Evolutionary conservation across 2,113 vertebrate species (phyloP).

Genomic region (Chlorodrepanis virens): DNA sequence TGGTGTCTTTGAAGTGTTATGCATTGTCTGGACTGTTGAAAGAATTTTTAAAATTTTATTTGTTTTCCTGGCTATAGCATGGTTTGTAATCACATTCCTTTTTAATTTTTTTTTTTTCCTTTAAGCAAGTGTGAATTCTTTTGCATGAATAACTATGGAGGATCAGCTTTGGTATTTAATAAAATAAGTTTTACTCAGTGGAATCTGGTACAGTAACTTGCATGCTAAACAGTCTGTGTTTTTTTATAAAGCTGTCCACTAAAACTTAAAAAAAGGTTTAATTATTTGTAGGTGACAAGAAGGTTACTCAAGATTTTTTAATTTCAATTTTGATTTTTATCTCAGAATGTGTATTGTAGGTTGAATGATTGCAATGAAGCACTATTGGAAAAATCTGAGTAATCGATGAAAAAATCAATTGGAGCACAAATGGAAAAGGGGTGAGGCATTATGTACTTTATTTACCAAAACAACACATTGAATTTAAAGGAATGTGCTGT

Average conservation of each 20-base stretch:
- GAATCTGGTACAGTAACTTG: neutral
- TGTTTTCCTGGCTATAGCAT: neutral
- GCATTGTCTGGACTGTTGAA: neutral
- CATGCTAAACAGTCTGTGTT: neutral
- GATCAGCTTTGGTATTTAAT: neutral
- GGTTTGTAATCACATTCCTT: constrained; percentile 15
- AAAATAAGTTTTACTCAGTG: constrained; percentile 34
- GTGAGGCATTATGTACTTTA: neutral
- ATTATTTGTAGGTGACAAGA: constrained; percentile 14
- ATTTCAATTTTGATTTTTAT: neutral
- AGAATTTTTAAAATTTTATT: neutral
- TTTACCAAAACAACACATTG: neutral
- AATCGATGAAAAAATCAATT: neutral
- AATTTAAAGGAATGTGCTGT: neutral
- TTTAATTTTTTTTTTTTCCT: constrained; percentile 21
- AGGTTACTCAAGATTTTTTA: neutral
- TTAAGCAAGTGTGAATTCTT: constrained; percentile 5
- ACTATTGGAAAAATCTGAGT: neutral
- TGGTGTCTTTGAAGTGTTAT: neutral
- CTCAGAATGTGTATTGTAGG: neutral
- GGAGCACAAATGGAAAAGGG: neutral
- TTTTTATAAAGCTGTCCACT: neutral
- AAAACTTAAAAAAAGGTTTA: neutral
- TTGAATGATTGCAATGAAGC: neutral
- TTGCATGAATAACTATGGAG: constrained; percentile 20